Evolutionary conservation across 2,113 vertebrate genomes (phyloP).

Genomic region (Anarhynchus alexandrinus): DNA sequence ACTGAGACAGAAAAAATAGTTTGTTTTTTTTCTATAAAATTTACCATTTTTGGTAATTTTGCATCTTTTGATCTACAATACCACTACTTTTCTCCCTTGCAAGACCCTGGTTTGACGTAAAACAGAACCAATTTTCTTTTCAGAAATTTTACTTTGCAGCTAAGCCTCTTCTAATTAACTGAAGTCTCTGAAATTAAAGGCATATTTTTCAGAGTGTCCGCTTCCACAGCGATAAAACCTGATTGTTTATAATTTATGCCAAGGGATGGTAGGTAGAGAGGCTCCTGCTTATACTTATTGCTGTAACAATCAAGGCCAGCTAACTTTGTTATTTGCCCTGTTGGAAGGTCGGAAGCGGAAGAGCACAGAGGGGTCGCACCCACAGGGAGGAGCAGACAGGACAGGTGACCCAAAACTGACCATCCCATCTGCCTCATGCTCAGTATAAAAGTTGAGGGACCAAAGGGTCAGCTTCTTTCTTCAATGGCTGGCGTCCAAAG

Average conservation of each 20-base stretch:
- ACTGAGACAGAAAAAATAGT: neutral
- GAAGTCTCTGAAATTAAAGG: neutral
- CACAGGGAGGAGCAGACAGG: neutral
- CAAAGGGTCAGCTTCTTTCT: neutral
- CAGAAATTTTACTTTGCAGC: neutral
- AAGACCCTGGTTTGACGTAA: neutral
- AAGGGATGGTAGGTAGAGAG: neutral
- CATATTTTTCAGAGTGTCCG: neutral
- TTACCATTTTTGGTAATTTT: neutral
- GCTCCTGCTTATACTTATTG: neutral
- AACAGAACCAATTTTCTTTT: neutral
- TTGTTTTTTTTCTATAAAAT: neutral
- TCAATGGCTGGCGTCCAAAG: neutral
- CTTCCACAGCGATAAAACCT: neutral
- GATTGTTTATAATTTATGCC: neutral
- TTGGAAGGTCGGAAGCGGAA: neutral
- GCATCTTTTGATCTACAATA: neutral
- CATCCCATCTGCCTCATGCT: neutral
- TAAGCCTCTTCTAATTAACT: neutral
- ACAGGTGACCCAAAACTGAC: neutral
- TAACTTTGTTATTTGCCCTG: neutral
- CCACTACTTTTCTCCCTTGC: neutral
- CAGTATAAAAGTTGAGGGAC: neutral
- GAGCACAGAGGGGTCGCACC: neutral
- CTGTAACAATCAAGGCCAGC: neutral